Base-by-base conservation (phyloP, 2,797 vertebrate genomes). In the Diceros bicornis region DNA sequence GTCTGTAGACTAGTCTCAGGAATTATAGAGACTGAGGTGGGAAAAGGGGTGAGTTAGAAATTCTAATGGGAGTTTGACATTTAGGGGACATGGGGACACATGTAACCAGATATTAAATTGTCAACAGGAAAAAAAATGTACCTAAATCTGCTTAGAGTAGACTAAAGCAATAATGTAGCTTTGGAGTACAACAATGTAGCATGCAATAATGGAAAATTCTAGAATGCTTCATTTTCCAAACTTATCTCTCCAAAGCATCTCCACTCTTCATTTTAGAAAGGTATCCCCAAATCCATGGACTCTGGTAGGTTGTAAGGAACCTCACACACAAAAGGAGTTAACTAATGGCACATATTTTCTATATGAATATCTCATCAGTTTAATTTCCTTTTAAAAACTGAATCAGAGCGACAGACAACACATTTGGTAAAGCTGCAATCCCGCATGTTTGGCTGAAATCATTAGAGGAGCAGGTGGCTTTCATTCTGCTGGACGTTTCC, bases 381-480 rank as follows among this genome's bases (percentile, higher is more conserved):
- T 82, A 74, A 97, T 97, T 96, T 97, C n/a, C 62, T 96, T 96
- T 92, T 64, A 41, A 62, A 93, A 89, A 59, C 18, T 55, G 94
- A 97, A 90, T 88, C 72, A 41, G 37, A 97, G 84, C 93, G 97
- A 97, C 95, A 97, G 96, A 96, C 92, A 91, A 88, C 95, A 97
- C 97, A 97, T 96, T 97, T 97, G 95, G 95, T 97, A 96, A 95
- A 75, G 92, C 84, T 97, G 94, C 97, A 78, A 41, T 74, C 41
- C 86, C 25, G 88, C 94, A 94, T 59, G 57, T 81, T 96, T 97
- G 97, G 96, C 96, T 97, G 89, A 89, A 93, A 89, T 72, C 90
- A 57, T 86, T 50, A 95, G 92, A 89, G 77, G 93, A 97, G 96
- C 98, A 98, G 98, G 97, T 98, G 97, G 98, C 96, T 96, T 97